These are phyloP conservation scores for Agrotis ipsilon DNA, from an alignment of 2,888 invertebrate genomes.

Conservation along the genomic window DNA sequence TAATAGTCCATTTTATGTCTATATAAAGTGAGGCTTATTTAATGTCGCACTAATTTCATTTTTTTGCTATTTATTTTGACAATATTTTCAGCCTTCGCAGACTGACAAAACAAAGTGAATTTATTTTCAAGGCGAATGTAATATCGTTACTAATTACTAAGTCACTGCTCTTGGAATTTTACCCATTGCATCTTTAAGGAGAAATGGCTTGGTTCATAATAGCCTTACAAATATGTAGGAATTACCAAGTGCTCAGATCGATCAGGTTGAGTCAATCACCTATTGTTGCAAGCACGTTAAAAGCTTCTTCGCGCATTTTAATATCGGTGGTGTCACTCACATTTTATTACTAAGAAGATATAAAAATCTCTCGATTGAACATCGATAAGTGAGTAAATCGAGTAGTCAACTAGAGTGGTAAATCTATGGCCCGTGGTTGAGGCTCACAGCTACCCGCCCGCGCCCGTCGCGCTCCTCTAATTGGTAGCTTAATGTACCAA, in stretches of 20 bases:
- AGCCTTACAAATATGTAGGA: background rate
- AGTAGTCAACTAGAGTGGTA: constrained; percentile 68
- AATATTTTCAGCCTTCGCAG: too few relatives aligned
- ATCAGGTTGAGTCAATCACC: background rate
- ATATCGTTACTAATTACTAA: background rate
- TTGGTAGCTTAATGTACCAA: constrained; percentile 68
- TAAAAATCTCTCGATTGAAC: constrained; percentile 49
- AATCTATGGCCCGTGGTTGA: constrained; percentile 67
- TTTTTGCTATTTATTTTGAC: too few relatives aligned
- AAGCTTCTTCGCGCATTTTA: constrained; percentile 17
- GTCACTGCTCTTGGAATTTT: background rate
- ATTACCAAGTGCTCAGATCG: background rate
- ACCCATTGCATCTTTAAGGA: fast-evolving
- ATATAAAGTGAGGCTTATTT: too few relatives aligned
- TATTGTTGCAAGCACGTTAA: background rate
- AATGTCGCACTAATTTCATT: too few relatives aligned
- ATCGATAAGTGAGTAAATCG: constrained; percentile 66
- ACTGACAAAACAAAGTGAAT: too few relatives aligned
- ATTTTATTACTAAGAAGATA: constrained; percentile 36
- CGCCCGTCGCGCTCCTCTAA: constrained; percentile 56
- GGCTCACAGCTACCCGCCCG: constrained; percentile 46
- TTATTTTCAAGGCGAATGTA: background rate
- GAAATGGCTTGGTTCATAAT: background rate
- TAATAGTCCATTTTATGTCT: background rate
- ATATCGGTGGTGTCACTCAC: constrained; percentile 15